These are phyloP conservation scores for Taenioides sp. DNA, from an alignment of 2,797 vertebrate species.

Conservation along the genomic window DNA sequence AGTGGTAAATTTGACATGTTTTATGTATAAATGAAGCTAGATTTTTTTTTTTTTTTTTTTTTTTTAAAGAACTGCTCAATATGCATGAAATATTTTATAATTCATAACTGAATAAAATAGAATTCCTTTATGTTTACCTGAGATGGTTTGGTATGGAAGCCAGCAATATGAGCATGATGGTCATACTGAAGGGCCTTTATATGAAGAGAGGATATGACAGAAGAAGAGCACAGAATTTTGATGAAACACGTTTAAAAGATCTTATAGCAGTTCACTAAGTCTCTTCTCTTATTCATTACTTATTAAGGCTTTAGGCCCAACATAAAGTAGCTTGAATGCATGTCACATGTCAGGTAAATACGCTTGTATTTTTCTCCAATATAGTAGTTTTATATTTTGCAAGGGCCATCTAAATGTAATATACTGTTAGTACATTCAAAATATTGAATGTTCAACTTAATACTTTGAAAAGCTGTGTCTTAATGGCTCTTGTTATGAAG, in stretches of 20 bases:
- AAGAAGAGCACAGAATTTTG: constrained; percentile 9
- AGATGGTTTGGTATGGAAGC: neutral
- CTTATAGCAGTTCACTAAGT: too few species aligned
- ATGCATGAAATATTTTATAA: neutral
- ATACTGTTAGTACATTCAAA: neutral
- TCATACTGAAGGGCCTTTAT: constrained; percentile 1
- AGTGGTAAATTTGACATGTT: neutral
- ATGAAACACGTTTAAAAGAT: constrained; percentile 25
- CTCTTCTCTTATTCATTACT: neutral
- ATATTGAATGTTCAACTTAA: neutral
- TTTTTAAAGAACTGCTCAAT: neutral
- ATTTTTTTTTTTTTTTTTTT: too few species aligned
- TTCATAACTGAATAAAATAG: neutral
- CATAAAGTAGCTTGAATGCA: neutral
- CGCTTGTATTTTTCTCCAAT: neutral
- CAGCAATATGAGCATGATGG: neutral
- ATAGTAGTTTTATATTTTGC: neutral
- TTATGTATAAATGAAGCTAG: neutral
- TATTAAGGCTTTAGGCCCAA: neutral
- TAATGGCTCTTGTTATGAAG: neutral
- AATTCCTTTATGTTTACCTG: neutral
- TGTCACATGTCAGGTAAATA: neutral
- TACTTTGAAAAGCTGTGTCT: neutral
- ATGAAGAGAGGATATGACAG: neutral
- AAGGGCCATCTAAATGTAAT: neutral